A percentile compares a stretch with the other conserved stretches of the same genome.
Evolutionary conservation across 2,797 vertebrate genomes (phyloP).

Genomic region (Otolemur crassicaudatus): DNA sequence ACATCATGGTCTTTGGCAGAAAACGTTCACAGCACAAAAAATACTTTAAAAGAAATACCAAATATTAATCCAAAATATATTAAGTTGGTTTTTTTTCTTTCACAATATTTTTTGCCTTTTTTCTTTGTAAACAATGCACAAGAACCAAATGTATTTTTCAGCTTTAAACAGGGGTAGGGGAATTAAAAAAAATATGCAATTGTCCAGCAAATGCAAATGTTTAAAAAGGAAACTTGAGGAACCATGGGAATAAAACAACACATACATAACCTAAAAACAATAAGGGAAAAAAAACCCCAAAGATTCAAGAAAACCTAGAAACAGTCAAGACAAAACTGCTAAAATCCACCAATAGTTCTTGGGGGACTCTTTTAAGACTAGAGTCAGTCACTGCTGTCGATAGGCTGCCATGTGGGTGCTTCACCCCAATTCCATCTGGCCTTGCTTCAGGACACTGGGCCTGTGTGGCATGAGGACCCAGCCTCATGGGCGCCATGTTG

Average conservation of each 20-base stretch:
- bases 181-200: constrained; percentile 87
- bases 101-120: constrained; percentile 86
- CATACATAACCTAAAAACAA: constrained; percentile 71
- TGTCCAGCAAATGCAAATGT: constrained; percentile 94
- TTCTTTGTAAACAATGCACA: constrained; percentile 94
- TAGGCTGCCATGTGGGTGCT: constrained; percentile 69
- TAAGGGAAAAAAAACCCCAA: constrained; percentile 44
- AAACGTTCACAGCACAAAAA: constrained; percentile 90
- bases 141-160: constrained; percentile 88
- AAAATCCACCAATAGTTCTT: not conserved
- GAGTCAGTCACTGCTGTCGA: constrained; percentile 63
- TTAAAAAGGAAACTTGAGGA: constrained; percentile 82
- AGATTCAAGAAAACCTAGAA: constrained; percentile 59
- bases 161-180: constrained; percentile 79
- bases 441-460: not conserved
- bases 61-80: constrained; percentile 98
- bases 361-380: constrained; percentile 37
- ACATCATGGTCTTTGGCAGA: constrained; percentile 95
- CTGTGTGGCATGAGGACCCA: constrained; percentile 34
- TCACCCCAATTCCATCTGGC: not conserved
- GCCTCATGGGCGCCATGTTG: constrained; percentile 17
- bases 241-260: constrained; percentile 75
- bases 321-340: constrained; percentile 56
- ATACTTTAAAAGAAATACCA: constrained; percentile 91
- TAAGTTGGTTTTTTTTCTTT: constrained; percentile 90